These are phyloP conservation scores for Drosophila paranaensis DNA, from an alignment of 2,888 invertebrate genomes.

Conservation along the genomic window DNA sequence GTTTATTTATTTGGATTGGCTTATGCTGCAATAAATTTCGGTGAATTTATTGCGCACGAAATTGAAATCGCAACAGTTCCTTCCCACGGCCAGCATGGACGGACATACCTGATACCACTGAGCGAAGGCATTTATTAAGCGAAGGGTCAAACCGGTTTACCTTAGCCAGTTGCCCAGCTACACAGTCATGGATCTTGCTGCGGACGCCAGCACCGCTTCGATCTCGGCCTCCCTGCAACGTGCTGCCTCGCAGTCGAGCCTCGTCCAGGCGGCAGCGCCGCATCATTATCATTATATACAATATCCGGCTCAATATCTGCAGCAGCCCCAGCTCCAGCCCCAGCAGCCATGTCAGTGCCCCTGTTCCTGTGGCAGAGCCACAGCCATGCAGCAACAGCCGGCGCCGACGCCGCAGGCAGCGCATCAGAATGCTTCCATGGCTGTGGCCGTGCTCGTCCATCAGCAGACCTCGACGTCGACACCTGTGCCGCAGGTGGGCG, in stretches of 20 bases:
- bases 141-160: conserved; percentile 83
- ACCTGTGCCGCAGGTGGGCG: conserved; percentile 51
- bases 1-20: conserved; percentile 54
- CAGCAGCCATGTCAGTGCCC: conserved; percentile 69
- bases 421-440: conserved; percentile 74
- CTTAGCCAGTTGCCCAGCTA: conserved; percentile 50
- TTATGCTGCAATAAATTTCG: conserved; percentile 67
- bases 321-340: conserved; percentile 43
- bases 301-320: conserved; percentile 77
- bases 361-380: conserved; percentile 69
- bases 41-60: conserved; percentile 58
- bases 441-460: conserved; percentile 80
- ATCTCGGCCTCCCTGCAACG: conserved; percentile 67
- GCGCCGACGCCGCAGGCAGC: conserved; percentile 24
- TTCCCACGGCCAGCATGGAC: conserved; percentile 27
- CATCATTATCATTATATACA: conserved; percentile 85
- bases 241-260: conserved; percentile 88
- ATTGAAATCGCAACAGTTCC: conserved; percentile 63
- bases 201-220: conserved; percentile 27
- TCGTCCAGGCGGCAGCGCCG: conserved; percentile 86
- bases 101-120: conserved; percentile 12
- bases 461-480: conserved; percentile 65
- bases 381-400: conserved; percentile 38
- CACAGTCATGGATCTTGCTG: conserved; percentile 27
- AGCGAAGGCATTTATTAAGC: conserved; percentile 66